phyloP scores from a whole-genome alignment of 2,888 invertebrate species.

The Mythimna vitellina region DNA sequence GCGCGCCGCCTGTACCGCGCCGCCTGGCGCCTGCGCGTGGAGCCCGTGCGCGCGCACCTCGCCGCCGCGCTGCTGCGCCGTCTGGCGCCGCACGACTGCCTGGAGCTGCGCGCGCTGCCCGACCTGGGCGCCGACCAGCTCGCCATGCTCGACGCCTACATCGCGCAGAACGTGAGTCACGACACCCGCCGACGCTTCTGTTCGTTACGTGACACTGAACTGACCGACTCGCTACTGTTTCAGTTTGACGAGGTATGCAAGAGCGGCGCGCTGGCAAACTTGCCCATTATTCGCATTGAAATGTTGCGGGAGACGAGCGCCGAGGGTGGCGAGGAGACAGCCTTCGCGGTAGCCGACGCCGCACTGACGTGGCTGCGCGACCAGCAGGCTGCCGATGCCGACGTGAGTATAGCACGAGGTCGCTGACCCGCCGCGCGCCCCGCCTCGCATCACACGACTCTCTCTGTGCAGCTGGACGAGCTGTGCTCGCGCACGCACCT shows the following conservation, averaged over 20 bases:
- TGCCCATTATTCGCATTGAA: conserved; percentile 93
- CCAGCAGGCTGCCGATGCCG: conserved; percentile 66
- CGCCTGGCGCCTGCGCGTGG: conserved; percentile 95
- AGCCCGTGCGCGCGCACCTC: conserved; percentile 93
- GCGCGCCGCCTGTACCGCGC: conserved; percentile 95
- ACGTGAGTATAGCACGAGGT: conserved; percentile 51
- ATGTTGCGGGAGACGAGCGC: conserved; percentile 93
- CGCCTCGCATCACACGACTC: neutral
- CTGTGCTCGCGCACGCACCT: conserved; percentile 93
- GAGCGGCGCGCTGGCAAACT: conserved; percentile 91
- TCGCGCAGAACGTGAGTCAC: conserved; percentile 91
- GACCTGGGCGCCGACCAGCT: conserved; percentile 91
- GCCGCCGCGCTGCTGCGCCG: conserved; percentile 92
- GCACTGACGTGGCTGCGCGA: conserved; percentile 92
- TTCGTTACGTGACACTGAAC: neutral
- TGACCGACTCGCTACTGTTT: neutral
- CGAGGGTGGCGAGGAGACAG: conserved; percentile 91
- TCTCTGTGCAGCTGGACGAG: conserved; percentile 71
- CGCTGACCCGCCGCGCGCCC: neutral
- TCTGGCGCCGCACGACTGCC: conserved; percentile 91
- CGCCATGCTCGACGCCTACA: conserved; percentile 92
- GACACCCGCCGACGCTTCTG: neutral
- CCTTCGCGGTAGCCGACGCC: conserved; percentile 91
- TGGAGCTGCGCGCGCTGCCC: conserved; percentile 91
- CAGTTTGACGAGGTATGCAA: conserved; percentile 93